Base-by-base conservation (phyloP, 1,140 invertebrate genomes). In the Drosophila sp. region DNA sequence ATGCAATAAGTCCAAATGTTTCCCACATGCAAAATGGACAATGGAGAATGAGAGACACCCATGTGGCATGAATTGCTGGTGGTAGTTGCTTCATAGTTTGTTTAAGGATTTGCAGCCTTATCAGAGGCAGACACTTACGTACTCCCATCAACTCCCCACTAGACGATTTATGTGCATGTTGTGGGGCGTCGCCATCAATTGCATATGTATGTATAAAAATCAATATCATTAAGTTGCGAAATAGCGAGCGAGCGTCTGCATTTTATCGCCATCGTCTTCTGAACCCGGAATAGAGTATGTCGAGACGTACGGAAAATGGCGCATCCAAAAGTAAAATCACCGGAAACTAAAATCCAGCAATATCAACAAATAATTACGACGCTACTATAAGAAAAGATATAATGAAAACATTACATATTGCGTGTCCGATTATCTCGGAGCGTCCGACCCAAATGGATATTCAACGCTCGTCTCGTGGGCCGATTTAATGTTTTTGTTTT, bases 271-370 rank as follows among this genome's bases (percentile, higher is more conserved):
- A 51, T 25, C 27, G 50, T 46, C 29, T 65, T 4, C 11, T 53
- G 54, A 29, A 69, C 64, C 65, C 76, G 62, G 71, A 75, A 69
- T 75, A 58, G 32, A 54, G 46, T 65, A 40, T 16, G 16, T 7
- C 38, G 38, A n/a, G 13, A 7, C 38, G n/a, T n/a, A 66, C 80
- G 74, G 72, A 87, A 86, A 89, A 87, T 79, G 63, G 79, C 78
- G 76, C 70, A 72, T 78, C 80, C 62, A 63, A 43, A 43, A 58
- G 48, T 66, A 53, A 48, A 41, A 62, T 70, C 50, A 40, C 64
- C 74, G 78, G 83, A 89, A 87, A 73, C 63, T 59, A 13, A 78
- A 78, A 58, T 48, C 53, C 40, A 32, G 41, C 43, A 62, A 54
- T 71, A 71, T 64, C 75, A 76, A 76, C 67, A 78, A 65, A 76